Conservation (phyloP, 2,888 invertebrate species). For the Mylabris sibirica region DNA sequence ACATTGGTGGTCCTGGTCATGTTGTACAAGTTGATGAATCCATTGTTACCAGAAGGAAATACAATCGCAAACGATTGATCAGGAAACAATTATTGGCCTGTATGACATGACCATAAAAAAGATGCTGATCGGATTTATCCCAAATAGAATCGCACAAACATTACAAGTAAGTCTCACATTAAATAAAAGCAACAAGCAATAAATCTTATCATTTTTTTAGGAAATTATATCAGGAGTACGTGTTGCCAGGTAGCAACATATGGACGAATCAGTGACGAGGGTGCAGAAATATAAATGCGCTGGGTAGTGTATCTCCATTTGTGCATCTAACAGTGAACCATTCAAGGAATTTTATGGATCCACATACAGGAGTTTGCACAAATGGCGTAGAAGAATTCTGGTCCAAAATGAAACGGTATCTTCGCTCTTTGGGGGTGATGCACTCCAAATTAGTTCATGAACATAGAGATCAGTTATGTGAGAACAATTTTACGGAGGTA, state of each 20-base stretch:
- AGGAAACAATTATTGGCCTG: slow-evolving; percentile 12
- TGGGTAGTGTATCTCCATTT: background rate
- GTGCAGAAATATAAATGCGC: background rate
- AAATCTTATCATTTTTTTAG: background rate
- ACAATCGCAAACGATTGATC: background rate
- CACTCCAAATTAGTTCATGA: background rate
- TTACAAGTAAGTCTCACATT: too few relatives aligned
- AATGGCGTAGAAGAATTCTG: background rate
- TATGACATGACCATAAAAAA: background rate
- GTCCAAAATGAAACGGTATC: background rate
- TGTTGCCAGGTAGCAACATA: background rate
- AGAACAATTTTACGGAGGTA: background rate
- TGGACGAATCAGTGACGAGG: background rate
- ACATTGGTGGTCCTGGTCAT: slow-evolving; percentile 12
- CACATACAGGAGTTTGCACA: background rate
- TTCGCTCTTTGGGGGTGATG: background rate
- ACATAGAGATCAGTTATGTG: background rate
- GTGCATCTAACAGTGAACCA: background rate
- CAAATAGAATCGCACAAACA: background rate
- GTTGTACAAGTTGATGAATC: slow-evolving; percentile 18
- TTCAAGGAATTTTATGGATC: background rate
- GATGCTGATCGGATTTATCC: background rate
- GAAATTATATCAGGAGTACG: background rate
- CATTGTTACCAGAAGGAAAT: slow-evolving; percentile 17
- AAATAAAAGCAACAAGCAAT: too few relatives aligned